A percentile compares a stretch with the other conserved stretches of the same genome.
phyloP scores from a whole-genome alignment of 30 jellyfish, hydroid and myxozoan genomes.

The Aurelia aurita region DNA sequence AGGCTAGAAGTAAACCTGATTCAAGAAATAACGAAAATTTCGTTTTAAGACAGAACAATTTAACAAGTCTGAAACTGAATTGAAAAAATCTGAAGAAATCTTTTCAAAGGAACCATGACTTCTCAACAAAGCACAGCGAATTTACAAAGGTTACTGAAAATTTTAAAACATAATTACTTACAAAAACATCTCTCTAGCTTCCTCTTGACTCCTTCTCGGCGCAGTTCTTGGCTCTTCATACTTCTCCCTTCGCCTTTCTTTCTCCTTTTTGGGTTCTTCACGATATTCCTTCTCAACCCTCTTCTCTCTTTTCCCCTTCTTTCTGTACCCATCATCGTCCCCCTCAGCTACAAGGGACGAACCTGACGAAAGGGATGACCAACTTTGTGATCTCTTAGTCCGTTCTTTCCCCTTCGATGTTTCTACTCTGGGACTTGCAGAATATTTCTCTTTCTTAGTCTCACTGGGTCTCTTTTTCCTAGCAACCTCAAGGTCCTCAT shows the following conservation, averaged over 20 bases:
- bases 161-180: slow-evolving; percentile 12
- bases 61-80: too few species aligned
- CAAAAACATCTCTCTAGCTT: slow-evolving; percentile 36
- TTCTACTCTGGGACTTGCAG: slow-evolving; percentile 25
- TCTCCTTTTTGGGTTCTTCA: slow-evolving; percentile 24
- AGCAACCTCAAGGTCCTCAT: slow-evolving; percentile 7
- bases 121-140: background rate
- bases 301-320: slow-evolving; percentile 16
- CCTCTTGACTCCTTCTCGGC: slow-evolving; percentile 52
- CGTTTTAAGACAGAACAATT: too few species aligned
- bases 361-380: slow-evolving; percentile 49
- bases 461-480: slow-evolving; percentile 44
- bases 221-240: slow-evolving; percentile 37
- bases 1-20: too few species aligned
- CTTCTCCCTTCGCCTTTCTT: slow-evolving; percentile 41
- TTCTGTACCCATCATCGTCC: slow-evolving; percentile 19
- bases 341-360: slow-evolving; percentile 34
- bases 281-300: slow-evolving; percentile 37
- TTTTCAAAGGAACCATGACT: background rate
- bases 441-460: slow-evolving; percentile 24
- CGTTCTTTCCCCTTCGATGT: slow-evolving; percentile 41
- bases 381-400: slow-evolving; percentile 21
- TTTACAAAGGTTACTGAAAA: background rate
- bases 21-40: too few species aligned
- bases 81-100: too few species aligned